Conservation (phyloP, 2,113 vertebrate genomes). For the Machaerirhynchus nigripectus region DNA sequence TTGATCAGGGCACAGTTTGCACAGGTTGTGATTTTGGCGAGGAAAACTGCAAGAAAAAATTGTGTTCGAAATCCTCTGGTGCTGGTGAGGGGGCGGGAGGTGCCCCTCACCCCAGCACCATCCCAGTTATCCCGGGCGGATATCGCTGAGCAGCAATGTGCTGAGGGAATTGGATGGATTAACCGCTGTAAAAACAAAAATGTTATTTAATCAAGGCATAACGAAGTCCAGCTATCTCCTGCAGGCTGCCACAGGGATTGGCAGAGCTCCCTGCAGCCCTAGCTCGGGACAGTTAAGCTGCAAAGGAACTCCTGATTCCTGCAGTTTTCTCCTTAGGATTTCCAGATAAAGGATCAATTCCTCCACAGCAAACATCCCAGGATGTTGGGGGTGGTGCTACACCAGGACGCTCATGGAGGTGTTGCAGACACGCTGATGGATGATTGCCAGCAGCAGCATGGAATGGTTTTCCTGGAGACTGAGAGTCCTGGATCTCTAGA, state of each 20-base stretch:
- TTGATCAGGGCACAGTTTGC: constrained; percentile 73
- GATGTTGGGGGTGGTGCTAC: neutral
- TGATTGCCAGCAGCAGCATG: neutral
- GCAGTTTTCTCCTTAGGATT: neutral
- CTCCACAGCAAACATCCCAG: neutral
- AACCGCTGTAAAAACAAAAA: constrained; percentile 40
- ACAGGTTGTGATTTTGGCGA: constrained; percentile 72
- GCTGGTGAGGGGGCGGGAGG: neutral
- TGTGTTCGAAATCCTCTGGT: constrained; percentile 25
- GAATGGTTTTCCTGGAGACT: neutral
- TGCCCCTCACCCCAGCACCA: neutral
- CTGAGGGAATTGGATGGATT: constrained; percentile 41
- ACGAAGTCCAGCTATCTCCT: neutral
- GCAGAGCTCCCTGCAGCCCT: neutral
- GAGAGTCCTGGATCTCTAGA: neutral
- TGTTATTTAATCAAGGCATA: constrained; percentile 65
- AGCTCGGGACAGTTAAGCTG: neutral
- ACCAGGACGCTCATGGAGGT: accelerated
- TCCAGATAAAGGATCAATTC: neutral
- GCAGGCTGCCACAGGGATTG: neutral
- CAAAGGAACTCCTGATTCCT: neutral
- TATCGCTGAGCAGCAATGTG: neutral
- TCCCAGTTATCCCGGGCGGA: neutral
- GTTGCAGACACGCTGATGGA: neutral
- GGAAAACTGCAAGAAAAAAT: constrained; percentile 56